Base-by-base conservation (phyloP, 30 jellyfish, hydroid and myxozoan species). In the Turritopsis rubra region DNA sequence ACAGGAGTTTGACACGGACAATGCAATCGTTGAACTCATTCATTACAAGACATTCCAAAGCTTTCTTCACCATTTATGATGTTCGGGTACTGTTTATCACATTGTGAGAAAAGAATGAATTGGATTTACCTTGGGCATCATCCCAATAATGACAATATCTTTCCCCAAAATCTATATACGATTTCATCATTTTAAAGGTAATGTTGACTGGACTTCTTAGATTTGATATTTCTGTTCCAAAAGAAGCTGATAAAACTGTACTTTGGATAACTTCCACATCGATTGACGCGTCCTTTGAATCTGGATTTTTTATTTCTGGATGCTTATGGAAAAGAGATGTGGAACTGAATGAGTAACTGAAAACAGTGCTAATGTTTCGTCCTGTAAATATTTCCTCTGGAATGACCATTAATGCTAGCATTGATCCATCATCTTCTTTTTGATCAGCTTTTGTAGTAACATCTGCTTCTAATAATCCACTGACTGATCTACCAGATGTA, bases 161-260 rank as follows among this genome's bases (percentile, higher is more conserved):
- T 25, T 72, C 78, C n/a, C 83, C 89, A 31, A 65, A 27, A 82
- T 30, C 70, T 21, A 78, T 90, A 28, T 54, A 87, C 4, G 29
- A 72, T 20, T 31, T 17, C 27, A 80, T 75, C 65, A 20, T 13
- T 72, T 76, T 53, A 24, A 85, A 85, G 24, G 54, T 31, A 13
- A 76, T 24, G 25, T 70, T 53, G n/a, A 85, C 75, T 21, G 91
- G 91, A 54, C 53, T 66, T 27, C 21, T 79, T 19, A 94, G 76
- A 53, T 94, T 94, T 20, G 28, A 20, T 72, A 94, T 22, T 29
- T 73, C 84, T 54, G 68, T 80, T 7, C 92, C 94, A n/a, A 94
- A 25, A 3, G 99, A 66, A 7, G 96, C 99, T 8, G 96, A 89
- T 80, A 94, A 81, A 23, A 94, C 80, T 18, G 82, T 79, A 77